Base-by-base conservation (phyloP, 2,888 invertebrate species). In the Molorchus minor region DNA sequence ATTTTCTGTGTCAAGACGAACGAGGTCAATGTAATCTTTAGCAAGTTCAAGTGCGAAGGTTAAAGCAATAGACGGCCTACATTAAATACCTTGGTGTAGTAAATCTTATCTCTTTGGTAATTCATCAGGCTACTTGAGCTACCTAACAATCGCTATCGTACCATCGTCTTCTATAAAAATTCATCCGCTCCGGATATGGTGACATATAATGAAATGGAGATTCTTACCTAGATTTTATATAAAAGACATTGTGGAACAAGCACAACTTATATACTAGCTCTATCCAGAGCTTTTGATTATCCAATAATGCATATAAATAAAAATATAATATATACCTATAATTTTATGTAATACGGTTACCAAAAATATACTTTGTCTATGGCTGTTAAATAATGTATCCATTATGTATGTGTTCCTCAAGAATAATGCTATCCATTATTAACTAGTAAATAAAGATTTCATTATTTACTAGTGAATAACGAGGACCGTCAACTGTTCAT, bases 21-120 rank as follows among this genome's bases (percentile, higher is more conserved):
- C 10, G 12, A 33, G 33, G 33, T 33, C 33, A 33, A 33, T 21
- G 8, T 41, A 41, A 38, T 12, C 51, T 30, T 51, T 52, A 40
- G 40, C 51, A 52, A 52, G 41, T 52, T 52, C 51, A 41, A 8
- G 17, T 16, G 15, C 15, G 8, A 5, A 30, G 30, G 17, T 25
- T 25, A 41, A 29, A 29, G 13, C 25, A 29, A 51, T 21, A 52
- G n/a, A 29, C 51, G 29, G 17, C 51, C 51, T 13, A 52, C 51
- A 41, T 52, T 20, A 52, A 52, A 52, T 52, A 41, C 19, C 41
- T 49, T 41, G 41, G 41, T 17, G 45, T 16, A 45, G 21, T 55
- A 55, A 55, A 55, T 55, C 46, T 55, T 55, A 55, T 45, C 45
- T 36, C 33, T n/a, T 43, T 3, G 5, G 46, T 17, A 45, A 45